Base-by-base conservation (phyloP, 2,797 vertebrate genomes). In the Sebastes trivittatus region DNA sequence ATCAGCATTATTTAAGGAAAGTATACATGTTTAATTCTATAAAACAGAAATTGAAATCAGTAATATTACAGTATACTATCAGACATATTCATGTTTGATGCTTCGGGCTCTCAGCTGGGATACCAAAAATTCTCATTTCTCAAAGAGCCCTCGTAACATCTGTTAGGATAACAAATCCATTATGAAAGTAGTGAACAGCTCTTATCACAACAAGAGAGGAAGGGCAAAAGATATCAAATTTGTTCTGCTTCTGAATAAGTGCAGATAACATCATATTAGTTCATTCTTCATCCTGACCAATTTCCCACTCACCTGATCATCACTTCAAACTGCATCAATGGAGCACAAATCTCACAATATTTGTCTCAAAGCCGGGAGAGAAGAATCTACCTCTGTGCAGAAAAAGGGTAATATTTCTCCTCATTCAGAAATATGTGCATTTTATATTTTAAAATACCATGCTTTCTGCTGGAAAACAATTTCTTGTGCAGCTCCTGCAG, bases 81-180 rank as follows among this genome's bases (percentile, higher is more conserved):
- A 73, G 49, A 46, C 56, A 11, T 30, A 14, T 9, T 66, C 52
- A 46, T 22, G 46, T 56, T 71, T 22, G 20, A 59, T 56, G 49
- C n/a, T 55, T 18, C 0, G 8, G 6, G 42, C 13, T 29, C 38
- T 64, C 4, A 36, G 54, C 6, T 68, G 38, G 46, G 18, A 78
- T n/a, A 1, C 30, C 29, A 68, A 66, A 64, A 55, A 42, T 68
- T 75, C 68, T 66, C 11, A 46, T 74, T 69, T 67, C 56, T 55
- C 46, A 81, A 62, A 60, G 11, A 62, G 32, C 46, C 13, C 29
- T 74, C 18, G 0, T 30, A 61, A 42, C 63, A 10, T 80, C 64
- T 77, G 79, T 54, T 56, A 67, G 72, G 80, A 32, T 72, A 61
- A 77, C 10, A 42, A 80, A 83, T 54, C 52, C 67, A 59, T 65